Evolutionary conservation across 2,797 vertebrate species (phyloP).

Genomic region (Iguana delicatissima): DNA sequence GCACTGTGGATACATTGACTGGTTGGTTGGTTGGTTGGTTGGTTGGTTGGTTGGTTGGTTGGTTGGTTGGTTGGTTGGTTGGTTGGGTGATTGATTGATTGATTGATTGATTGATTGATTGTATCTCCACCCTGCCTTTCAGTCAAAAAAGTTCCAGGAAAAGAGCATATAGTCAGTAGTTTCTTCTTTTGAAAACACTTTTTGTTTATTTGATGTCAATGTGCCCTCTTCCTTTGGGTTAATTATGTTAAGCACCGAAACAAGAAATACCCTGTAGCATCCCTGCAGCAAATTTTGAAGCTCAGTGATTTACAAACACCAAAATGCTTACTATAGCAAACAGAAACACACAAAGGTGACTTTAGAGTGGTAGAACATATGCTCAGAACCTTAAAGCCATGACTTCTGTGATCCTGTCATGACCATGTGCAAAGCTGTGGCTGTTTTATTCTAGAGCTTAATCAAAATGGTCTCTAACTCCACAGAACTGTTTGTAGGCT

Average conservation of each 20-base stretch:
- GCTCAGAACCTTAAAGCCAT: not conserved
- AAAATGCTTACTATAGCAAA: not conserved
- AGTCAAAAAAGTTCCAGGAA: not conserved
- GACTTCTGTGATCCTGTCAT: not conserved
- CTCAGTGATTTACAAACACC: not conserved
- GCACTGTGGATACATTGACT: not conserved
- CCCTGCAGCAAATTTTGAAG: constrained; percentile 12
- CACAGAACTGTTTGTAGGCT: not conserved
- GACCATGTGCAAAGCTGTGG: not conserved
- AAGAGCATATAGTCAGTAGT: too few species aligned
- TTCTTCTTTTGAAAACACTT: not conserved
- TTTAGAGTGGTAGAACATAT: not conserved
- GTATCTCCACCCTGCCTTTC: too few species aligned
- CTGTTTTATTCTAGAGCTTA: not conserved
- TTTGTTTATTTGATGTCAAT: not conserved
- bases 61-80: not conserved
- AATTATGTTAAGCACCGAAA: constrained; percentile 1
- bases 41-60: not conserved
- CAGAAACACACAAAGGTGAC: not conserved
- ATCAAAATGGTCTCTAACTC: not conserved
- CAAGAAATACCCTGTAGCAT: not conserved
- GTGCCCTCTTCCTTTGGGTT: not conserved
- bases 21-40: not conserved
- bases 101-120: too few species aligned
- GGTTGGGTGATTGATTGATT: too few species aligned